Percentiles rank a stretch among this genome's conserved stretches.
Evolutionary conservation across 2,888 invertebrate species (phyloP).

Genomic region (Apamea epomidion): DNA sequence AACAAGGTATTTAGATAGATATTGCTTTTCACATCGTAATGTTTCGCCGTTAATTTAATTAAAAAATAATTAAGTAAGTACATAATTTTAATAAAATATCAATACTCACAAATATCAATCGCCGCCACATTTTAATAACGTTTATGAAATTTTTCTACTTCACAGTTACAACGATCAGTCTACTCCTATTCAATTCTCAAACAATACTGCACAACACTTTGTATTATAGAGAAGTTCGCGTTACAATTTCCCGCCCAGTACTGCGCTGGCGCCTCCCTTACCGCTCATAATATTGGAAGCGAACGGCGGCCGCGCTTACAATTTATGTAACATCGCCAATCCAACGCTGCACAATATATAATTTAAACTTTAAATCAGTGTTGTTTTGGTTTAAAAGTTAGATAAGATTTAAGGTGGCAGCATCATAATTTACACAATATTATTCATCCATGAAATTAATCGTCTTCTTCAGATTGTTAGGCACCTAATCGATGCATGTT

Average conservation of each 20-base stretch:
- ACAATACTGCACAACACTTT: constrained; percentile 63
- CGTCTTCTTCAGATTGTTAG: constrained; percentile 68
- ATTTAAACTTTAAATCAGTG: constrained; percentile 77
- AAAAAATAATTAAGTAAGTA: too few relatives aligned
- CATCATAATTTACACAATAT: constrained; percentile 76
- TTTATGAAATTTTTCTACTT: constrained; percentile 54
- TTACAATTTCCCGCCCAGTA: constrained; percentile 72
- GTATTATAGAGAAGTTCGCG: constrained; percentile 67
- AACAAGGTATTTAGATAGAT: not conserved
- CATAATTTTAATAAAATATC: constrained; percentile 3
- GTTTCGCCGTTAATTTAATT: too few relatives aligned
- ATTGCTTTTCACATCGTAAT: not conserved
- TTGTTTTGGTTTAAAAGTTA: constrained; percentile 85
- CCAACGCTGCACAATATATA: constrained; percentile 79
- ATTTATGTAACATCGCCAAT: constrained; percentile 86
- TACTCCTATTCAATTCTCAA: constrained; percentile 62
- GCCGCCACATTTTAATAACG: constrained; percentile 76
- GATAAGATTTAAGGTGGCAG: constrained; percentile 81
- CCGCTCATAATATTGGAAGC: constrained; percentile 81
- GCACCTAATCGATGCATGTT: constrained; percentile 61
- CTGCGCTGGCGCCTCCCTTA: constrained; percentile 79
- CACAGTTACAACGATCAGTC: constrained; percentile 64
- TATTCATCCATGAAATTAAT: constrained; percentile 79
- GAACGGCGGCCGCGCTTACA: constrained; percentile 77
- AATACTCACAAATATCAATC: constrained; percentile 67